Evolutionary conservation across 2,797 vertebrate species (phyloP).

Genomic region (Heteromormyrus szaboi): DNA sequence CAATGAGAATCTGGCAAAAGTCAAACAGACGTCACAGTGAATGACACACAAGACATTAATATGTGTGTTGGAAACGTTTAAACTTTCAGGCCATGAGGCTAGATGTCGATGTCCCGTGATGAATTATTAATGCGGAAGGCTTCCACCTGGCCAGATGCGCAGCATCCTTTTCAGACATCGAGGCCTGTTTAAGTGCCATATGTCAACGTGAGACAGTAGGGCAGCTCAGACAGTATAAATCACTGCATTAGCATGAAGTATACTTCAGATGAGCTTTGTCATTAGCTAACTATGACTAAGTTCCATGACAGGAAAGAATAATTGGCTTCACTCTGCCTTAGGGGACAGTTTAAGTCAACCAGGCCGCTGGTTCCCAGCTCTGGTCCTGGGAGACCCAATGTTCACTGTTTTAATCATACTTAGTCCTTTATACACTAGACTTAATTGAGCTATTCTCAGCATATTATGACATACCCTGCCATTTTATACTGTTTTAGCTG

Average conservation of each 20-base stretch:
- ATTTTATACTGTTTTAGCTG: neutral
- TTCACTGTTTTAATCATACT: neutral
- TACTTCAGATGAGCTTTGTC: neutral
- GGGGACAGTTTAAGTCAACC: slow-evolving; percentile 7
- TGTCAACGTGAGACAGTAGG: neutral
- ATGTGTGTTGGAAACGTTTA: slow-evolving; percentile 13
- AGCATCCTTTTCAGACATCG: slow-evolving; percentile 1
- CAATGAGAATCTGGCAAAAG: neutral
- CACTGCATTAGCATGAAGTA: neutral
- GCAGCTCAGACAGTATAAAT: neutral
- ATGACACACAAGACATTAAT: slow-evolving; percentile 18
- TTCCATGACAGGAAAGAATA: slow-evolving; percentile 5
- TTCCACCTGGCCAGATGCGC: slow-evolving; percentile 33
- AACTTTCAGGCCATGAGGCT: neutral
- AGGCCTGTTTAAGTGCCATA: neutral
- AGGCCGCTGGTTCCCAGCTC: neutral
- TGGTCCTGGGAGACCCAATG: neutral
- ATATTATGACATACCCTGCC: neutral
- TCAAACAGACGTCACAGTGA: neutral
- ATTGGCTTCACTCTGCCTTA: neutral
- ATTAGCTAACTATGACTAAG: slow-evolving; percentile 9
- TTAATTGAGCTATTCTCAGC: neutral
- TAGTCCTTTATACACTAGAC: neutral
- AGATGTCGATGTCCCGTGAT: slow-evolving; percentile 8
- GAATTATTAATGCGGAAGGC: slow-evolving; percentile 43